Evolutionary conservation across 2,113 vertebrate genomes (phyloP).

Genomic region (western clawed frog (Xenopus tropicalis)): DNA sequence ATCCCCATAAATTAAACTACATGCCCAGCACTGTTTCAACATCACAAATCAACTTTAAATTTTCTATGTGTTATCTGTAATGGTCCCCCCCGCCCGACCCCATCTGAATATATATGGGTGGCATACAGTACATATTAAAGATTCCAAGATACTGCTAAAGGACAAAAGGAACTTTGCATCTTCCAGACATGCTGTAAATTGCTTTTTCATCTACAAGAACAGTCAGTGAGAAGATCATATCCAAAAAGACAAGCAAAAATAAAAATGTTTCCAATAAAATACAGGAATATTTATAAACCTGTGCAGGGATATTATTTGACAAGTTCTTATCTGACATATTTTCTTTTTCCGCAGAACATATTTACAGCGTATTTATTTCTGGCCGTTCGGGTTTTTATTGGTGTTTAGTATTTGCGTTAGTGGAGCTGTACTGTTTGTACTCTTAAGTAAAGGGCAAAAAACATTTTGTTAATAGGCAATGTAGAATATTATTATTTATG

Average conservation of each 20-base stretch:
- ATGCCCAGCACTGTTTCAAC: too few relatives aligned
- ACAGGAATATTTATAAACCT: background rate
- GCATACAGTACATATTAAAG: slow-evolving; percentile 3
- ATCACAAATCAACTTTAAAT: too few relatives aligned
- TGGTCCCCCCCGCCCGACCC: background rate
- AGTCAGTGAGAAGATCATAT: background rate
- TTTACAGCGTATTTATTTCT: background rate
- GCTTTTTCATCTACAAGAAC: background rate
- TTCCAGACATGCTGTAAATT: background rate
- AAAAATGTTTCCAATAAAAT: background rate
- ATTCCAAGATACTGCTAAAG: background rate
- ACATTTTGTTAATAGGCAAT: too few relatives aligned
- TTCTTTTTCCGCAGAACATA: background rate
- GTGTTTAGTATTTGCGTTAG: background rate
- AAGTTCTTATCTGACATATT: background rate
- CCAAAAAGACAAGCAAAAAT: background rate
- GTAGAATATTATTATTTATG: too few relatives aligned
- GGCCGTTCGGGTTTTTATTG: background rate
- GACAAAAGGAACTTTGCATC: background rate
- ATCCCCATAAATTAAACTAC: too few relatives aligned
- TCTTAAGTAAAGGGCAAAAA: too few relatives aligned
- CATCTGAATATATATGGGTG: background rate
- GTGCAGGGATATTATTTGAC: background rate
- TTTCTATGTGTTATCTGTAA: background rate
- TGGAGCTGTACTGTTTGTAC: background rate